Conservation (phyloP, 2,888 invertebrate genomes). For the Stegana nigrithorax region DNA sequence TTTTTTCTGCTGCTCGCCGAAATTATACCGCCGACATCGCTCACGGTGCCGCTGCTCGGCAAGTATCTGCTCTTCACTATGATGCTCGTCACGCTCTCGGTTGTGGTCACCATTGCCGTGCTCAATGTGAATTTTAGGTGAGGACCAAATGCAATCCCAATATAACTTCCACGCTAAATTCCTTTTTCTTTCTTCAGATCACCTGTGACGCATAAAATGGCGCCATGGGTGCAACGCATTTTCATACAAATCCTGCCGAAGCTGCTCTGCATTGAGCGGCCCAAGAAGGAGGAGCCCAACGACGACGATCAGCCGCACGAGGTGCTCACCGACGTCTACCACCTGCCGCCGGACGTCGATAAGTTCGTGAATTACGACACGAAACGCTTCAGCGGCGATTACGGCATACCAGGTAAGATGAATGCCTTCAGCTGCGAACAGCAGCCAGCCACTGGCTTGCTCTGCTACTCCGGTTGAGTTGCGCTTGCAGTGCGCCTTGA, state of each 20-base stretch:
- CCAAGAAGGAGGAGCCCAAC: constrained; percentile 79
- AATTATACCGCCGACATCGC: constrained; percentile 93
- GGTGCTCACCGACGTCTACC: constrained; percentile 84
- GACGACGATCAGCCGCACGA: constrained; percentile 74
- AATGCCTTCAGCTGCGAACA: too few species aligned
- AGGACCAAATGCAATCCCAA: constrained; percentile 22
- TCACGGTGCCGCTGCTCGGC: constrained; percentile 90
- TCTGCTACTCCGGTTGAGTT: too few species aligned
- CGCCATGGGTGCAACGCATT: constrained; percentile 88
- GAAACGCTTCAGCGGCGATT: constrained; percentile 77
- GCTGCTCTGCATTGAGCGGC: constrained; percentile 88
- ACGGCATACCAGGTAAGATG: constrained; percentile 74
- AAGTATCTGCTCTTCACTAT: constrained; percentile 94
- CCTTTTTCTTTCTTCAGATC: constrained; percentile 75
- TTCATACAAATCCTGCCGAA: constrained; percentile 89
- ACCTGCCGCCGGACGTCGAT: constrained; percentile 76
- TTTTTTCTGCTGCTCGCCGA: constrained; percentile 93
- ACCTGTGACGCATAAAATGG: constrained; percentile 92
- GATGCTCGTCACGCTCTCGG: constrained; percentile 92
- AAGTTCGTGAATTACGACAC: constrained; percentile 74
- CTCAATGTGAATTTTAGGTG: constrained; percentile 89
- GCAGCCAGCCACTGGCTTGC: too few species aligned
- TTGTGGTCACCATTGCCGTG: constrained; percentile 93
- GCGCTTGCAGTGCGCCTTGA: too few species aligned
- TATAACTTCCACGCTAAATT: neutral